phyloP scores from a whole-genome alignment of 2,888 invertebrate genomes.

The Pandemis corylana region DNA sequence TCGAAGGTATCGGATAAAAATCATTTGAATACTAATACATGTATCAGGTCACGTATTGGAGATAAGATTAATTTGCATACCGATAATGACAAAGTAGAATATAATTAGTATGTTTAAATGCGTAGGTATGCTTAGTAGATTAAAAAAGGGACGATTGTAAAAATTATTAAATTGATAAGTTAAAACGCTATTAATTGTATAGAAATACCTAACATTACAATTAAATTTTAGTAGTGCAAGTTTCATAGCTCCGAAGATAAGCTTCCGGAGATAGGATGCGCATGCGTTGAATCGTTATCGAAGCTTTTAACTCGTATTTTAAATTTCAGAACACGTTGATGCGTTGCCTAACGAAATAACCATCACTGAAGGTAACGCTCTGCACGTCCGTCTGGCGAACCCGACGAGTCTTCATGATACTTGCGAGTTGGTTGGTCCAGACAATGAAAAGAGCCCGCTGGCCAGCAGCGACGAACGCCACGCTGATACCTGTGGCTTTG shows the following conservation, averaged over 20 bases:
- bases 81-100: slow-evolving; percentile 7
- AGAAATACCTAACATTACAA: background rate
- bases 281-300: background rate
- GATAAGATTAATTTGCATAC: slow-evolving; percentile 31
- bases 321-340: slow-evolving; percentile 31
- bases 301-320: background rate
- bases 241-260: background rate
- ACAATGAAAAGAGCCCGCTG: background rate
- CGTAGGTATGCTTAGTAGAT: background rate
- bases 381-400: slow-evolving; percentile 29
- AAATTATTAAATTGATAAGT: background rate
- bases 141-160: background rate
- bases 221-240: background rate
- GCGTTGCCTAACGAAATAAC: slow-evolving; percentile 34
- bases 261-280: background rate
- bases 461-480: background rate
- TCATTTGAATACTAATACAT: slow-evolving; percentile 12
- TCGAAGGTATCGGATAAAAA: slow-evolving; percentile 38
- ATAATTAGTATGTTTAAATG: slow-evolving; percentile 3
- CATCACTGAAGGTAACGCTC: slow-evolving; percentile 31
- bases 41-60: slow-evolving; percentile 33
- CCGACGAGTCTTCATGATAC: slow-evolving; percentile 18
- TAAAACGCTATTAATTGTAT: background rate
- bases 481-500: slow-evolving; percentile 28
- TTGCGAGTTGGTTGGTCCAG: slow-evolving; percentile 28